Evolutionary conservation across 2,888 invertebrate species (phyloP).

Genomic region (Stenodema calcarata): DNA sequence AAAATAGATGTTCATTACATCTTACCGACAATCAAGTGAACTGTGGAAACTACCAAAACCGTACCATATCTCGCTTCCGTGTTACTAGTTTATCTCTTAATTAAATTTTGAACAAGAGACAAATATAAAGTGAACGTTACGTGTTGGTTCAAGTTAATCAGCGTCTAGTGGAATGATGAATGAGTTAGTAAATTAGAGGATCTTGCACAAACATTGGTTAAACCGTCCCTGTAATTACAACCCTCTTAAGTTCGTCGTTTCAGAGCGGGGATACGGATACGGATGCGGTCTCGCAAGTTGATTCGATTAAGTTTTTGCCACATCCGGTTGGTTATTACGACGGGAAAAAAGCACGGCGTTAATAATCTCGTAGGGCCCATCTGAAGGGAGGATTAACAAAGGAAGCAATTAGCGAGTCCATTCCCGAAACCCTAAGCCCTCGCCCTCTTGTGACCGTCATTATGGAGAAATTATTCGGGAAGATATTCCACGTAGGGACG

Average conservation of each 20-base stretch:
- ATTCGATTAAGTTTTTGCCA: constrained; percentile 13
- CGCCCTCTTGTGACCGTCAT: constrained; percentile 5
- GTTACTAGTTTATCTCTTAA: too few species aligned
- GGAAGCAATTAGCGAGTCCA: constrained; percentile 20
- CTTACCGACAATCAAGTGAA: too few species aligned
- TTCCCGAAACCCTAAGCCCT: background rate
- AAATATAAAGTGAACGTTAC: too few species aligned
- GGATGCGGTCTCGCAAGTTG: background rate
- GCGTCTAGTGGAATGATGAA: background rate
- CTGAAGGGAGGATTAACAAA: constrained; percentile 23
- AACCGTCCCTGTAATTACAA: background rate
- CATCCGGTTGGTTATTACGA: background rate
- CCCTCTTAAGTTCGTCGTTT: background rate
- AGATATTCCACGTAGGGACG: background rate
- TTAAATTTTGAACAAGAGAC: too few species aligned
- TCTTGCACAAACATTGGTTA: background rate
- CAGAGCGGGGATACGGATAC: background rate
- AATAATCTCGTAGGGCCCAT: constrained; percentile 7
- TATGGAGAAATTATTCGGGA: constrained; percentile 13
- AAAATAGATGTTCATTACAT: too few species aligned
- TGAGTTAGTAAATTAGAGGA: background rate
- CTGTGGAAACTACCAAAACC: too few species aligned
- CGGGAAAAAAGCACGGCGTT: constrained; percentile 8
- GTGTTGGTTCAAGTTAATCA: too few species aligned
- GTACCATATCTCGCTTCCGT: too few species aligned